Evolutionary conservation across 2,888 invertebrate genomes (phyloP).

Genomic region (Epicampocera succincta): DNA sequence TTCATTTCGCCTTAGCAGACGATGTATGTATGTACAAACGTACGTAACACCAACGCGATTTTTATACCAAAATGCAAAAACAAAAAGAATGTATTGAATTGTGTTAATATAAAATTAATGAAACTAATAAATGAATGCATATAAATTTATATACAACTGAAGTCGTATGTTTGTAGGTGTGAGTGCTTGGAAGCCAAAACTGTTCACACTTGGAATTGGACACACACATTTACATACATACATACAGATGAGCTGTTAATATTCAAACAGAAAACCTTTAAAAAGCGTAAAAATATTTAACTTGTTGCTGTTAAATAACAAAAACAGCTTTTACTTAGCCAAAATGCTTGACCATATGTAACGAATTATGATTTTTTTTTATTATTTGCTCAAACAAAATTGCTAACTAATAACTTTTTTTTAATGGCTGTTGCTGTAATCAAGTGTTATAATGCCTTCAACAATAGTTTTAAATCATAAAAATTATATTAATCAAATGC

Average conservation of each 20-base stretch:
- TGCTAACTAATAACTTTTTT: constrained; percentile 19
- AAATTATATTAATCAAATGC: constrained; percentile 52
- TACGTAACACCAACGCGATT: constrained; percentile 55
- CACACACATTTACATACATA: background rate
- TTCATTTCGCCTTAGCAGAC: constrained; percentile 51
- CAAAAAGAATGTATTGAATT: constrained; percentile 18
- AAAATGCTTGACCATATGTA: constrained; percentile 51
- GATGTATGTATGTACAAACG: too few relatives aligned
- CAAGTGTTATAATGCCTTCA: constrained; percentile 45
- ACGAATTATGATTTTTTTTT: constrained; percentile 14
- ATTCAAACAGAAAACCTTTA: constrained; percentile 31
- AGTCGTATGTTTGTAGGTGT: constrained; percentile 9
- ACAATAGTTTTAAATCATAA: constrained; percentile 37
- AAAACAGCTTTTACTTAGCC: constrained; percentile 34
- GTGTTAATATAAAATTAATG: constrained; percentile 13
- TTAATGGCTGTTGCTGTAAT: constrained; percentile 14
- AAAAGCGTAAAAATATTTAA: constrained; percentile 28
- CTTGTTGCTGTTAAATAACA: background rate
- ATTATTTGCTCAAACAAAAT: constrained; percentile 17
- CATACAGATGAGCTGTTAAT: background rate
- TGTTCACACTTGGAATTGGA: background rate
- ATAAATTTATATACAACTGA: background rate
- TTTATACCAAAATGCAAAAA: constrained; percentile 25
- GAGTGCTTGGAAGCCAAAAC: background rate
- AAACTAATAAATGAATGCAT: constrained; percentile 24